phyloP scores from a whole-genome alignment of 2,888 invertebrate genomes.

The Bursaphelenchus okinawaensis region DNA sequence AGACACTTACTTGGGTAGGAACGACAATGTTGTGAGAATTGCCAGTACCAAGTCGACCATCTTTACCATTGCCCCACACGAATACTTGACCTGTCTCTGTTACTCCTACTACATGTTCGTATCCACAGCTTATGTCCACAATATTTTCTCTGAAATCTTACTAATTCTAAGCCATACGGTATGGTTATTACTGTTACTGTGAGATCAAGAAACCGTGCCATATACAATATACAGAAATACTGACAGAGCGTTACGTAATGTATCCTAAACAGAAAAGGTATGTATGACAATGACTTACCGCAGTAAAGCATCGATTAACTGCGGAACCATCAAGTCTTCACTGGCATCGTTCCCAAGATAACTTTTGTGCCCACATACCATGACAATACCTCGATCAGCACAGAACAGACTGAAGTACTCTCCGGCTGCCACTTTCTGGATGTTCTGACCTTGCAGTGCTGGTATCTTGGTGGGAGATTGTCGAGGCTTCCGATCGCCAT shows the following conservation, averaged over 20 bases:
- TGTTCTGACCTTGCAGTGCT: conserved; percentile 65
- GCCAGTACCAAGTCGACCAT: conserved; percentile 65
- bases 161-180: no score
- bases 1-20: conserved; percentile 20
- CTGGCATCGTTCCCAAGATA: conserved; percentile 58
- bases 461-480: conserved; percentile 65
- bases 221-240: no score
- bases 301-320: conserved; percentile 63
- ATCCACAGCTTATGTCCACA: conserved; percentile 65
- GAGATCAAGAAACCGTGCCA: no score
- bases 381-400: conserved; percentile 68
- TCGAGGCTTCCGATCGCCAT: conserved; percentile 60
- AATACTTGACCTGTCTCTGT: conserved; percentile 66
- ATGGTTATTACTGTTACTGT: no score
- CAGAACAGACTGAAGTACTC: conserved; percentile 67
- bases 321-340: conserved; percentile 61
- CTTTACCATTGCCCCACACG: conserved; percentile 67
- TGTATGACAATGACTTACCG: no score
- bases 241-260: no score
- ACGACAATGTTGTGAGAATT: conserved; percentile 62
- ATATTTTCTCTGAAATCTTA: conserved; percentile 64
- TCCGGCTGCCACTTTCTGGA: conserved; percentile 61
- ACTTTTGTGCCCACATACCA: conserved; percentile 69
- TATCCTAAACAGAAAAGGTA: no score
- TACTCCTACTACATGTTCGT: conserved; percentile 67